Conservation (phyloP, 2,888 invertebrate species). For the Drosophila recens region DNA sequence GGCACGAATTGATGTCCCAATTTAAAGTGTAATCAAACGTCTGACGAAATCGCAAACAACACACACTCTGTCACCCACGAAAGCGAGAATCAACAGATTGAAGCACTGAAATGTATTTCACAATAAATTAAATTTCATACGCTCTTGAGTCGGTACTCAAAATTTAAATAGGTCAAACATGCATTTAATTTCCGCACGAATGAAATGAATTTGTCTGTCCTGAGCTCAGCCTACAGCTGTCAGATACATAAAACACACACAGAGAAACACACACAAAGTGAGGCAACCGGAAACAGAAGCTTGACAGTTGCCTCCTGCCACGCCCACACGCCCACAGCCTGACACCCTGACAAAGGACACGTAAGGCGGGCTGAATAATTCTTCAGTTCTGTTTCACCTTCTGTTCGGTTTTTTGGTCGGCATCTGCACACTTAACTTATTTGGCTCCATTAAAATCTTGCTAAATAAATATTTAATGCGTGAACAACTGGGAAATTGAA, state of each 20-base stretch:
- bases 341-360: constrained; percentile 47
- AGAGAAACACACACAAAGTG: constrained; percentile 4
- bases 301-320: constrained; percentile 8
- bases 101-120: constrained; percentile 58
- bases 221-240: constrained; percentile 58
- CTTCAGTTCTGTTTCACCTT: constrained; percentile 44
- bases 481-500: constrained; percentile 66
- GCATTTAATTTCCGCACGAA: constrained; percentile 79
- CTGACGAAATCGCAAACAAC: constrained; percentile 17
- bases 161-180: constrained; percentile 79
- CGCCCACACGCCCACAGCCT: constrained; percentile 1
- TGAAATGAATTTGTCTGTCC: constrained; percentile 72
- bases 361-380: constrained; percentile 37
- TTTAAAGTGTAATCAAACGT: constrained; percentile 24
- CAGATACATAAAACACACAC: constrained; percentile 51
- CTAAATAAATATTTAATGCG: constrained; percentile 81
- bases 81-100: constrained; percentile 27
- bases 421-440: constrained; percentile 71
- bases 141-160: constrained; percentile 31
- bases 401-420: constrained; percentile 25
- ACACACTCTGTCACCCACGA: constrained; percentile 7
- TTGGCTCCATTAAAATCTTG: constrained; percentile 79
- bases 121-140: constrained; percentile 67
- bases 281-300: constrained; percentile 31
- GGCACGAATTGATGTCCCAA: constrained; percentile 12